These are phyloP conservation scores for Eudasyphora cyanicolor DNA, from an alignment of 2,888 invertebrate species.

Conservation along the genomic window DNA sequence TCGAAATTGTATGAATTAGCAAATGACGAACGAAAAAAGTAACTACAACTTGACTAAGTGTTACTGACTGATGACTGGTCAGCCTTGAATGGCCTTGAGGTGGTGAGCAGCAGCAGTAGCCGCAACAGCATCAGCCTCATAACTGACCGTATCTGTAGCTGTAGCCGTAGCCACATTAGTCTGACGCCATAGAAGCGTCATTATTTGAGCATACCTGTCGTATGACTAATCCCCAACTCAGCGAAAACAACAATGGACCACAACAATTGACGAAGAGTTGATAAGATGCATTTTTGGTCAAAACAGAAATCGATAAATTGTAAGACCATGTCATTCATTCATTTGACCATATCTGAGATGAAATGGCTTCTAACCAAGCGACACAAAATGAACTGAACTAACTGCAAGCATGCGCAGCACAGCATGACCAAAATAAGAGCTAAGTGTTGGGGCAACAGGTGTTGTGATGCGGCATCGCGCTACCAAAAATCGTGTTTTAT, in stretches of 20 bases:
- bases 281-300: constrained; percentile 50
- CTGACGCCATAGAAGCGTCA: background rate
- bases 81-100: constrained; percentile 65
- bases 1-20: constrained; percentile 16
- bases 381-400: too few species aligned
- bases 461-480: background rate
- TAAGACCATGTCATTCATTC: constrained; percentile 44
- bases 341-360: constrained; percentile 27
- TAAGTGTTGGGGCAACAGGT: constrained; percentile 9
- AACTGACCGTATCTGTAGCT: background rate
- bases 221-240: constrained; percentile 54
- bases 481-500: constrained; percentile 14
- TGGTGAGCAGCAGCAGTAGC: constrained; percentile 23
- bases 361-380: background rate
- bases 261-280: constrained; percentile 29
- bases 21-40: constrained; percentile 42
- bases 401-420: background rate
- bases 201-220: constrained; percentile 17
- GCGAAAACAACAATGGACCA: constrained; percentile 9
- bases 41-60: constrained; percentile 39
- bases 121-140: background rate
- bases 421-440: background rate
- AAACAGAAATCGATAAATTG: constrained; percentile 56
- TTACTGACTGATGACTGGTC: constrained; percentile 56
- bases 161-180: background rate